A percentile compares a stretch with the other conserved stretches of the same genome.
phyloP scores from a whole-genome alignment of 2,113 vertebrate species.

The Pteruthius melanotis region DNA sequence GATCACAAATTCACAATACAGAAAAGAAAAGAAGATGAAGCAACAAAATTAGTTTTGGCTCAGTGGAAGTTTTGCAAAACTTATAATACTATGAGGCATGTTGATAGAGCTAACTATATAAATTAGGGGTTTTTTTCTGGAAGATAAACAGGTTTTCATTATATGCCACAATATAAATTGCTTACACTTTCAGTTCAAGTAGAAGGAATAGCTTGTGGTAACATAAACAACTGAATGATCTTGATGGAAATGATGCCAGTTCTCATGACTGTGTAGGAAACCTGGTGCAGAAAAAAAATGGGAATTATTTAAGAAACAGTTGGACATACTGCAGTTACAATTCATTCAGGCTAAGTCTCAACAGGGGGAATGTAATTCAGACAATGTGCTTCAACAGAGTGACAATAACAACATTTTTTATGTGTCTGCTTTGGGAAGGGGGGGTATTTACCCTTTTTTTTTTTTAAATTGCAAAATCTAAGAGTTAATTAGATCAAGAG shows the following conservation, averaged over 20 bases:
- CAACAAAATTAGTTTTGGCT: neutral
- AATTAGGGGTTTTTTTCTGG: neutral
- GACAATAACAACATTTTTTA: constrained; percentile 43
- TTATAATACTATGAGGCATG: neutral
- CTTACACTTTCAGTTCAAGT: neutral
- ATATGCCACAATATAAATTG: neutral
- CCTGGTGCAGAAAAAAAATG: constrained; percentile 52
- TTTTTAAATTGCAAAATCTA: neutral
- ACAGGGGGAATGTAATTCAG: constrained; percentile 41
- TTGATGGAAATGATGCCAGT: neutral
- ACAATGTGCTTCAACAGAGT: constrained; percentile 6
- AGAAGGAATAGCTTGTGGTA: constrained; percentile 46
- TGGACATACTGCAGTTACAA: constrained; percentile 41
- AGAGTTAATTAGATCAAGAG: constrained; percentile 34
- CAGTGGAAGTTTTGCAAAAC: neutral
- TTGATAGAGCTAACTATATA: neutral
- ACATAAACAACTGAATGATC: constrained; percentile 20
- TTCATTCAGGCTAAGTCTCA: constrained; percentile 53
- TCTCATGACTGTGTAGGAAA: constrained; percentile 11
- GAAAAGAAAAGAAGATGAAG: neutral
- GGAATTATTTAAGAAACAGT: constrained; percentile 67
- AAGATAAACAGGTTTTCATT: constrained; percentile 22
- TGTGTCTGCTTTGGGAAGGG: neutral
- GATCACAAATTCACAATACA: neutral
- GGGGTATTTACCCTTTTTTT: neutral